Evolutionary conservation across 2,113 vertebrate species (phyloP), one percentile per base, ranked within the genome.

Genomic region (Pampusana beccarii): DNA sequence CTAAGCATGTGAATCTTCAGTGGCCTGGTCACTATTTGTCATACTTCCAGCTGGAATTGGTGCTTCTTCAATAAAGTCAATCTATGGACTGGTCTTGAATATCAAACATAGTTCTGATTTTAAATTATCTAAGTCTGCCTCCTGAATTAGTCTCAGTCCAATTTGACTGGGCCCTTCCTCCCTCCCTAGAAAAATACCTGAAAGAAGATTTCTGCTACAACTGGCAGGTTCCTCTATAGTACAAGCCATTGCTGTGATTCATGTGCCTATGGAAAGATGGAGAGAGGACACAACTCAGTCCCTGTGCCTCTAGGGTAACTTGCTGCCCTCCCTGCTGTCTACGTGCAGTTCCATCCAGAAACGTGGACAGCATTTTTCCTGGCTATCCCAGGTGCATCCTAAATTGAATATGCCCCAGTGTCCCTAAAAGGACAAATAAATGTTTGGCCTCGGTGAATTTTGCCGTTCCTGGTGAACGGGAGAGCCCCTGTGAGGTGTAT

Each of bases 61-160:
- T 95, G 44, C 67, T 95, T 57, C 66, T 96, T 96, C 86, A 95
- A 74, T 95, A 93, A 96, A 96, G 86, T 83, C 72, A 91, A 56
- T 90, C 89, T 40, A 44, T 85, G 75, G 77, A 85, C 77, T 79
- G 58, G 44, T 85, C 70, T 70, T 93, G 89, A 97, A 96, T 92
- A 94, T 87, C 38, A 86, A 92, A 90, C 80, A 67, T 28, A 94
- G 51, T 33, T 92, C n/a, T 58, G 77, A 60, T 94, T 92, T 97
- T 77, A 46, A 79, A 61, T 74, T 0, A 51, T 17, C 11, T 28
- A 34, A 87, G 23, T 21, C 28, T 91, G 67, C 82, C 88, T 85
- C 60, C 65, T 67, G 65, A 91, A 60, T 72, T 78, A 56, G 17
- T 75, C n/a, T 57, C 51, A 38, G n/a, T 87, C 56, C 33, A 83